Evolutionary conservation across 2,113 vertebrate species (phyloP), one percentile per base, ranked within the genome.

Genomic region (Cyprinus carpio): DNA sequence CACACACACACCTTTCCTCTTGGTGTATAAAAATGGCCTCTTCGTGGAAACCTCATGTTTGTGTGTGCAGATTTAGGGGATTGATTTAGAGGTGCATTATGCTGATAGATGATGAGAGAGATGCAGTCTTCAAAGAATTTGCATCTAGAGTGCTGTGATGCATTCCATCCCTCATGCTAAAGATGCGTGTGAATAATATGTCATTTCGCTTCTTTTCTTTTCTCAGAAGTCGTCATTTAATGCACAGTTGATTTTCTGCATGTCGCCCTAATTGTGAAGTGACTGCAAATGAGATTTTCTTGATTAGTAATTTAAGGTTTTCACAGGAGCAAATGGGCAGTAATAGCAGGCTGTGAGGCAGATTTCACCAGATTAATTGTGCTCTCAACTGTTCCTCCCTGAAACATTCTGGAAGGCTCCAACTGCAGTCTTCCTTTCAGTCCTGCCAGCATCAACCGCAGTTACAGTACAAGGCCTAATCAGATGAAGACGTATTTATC

Each of bases 21-120:
- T 64, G 54, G 75, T 85, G 89, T 85, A 78, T 90, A 89, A 91
- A 92, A 93, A 93, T 92, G 92, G 90, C 87, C 89, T 91, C 89
- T 89, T 91, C 76, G 87, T 81, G 87, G 84, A 88, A 90, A 92
- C 90, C 92, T 90, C 81, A 87, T 92, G 91, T 90, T 89, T 91
- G 87, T 69, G 88, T 91, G 90, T 92, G 90, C 90, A 82, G 91
- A 91, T 92, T 93, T 93, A 92, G 90, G 91, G 89, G 89, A n/a
- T 92, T 94, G 91, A 93, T 94, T 92, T 92, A 94, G 92, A 92
- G 91, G 89, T 89, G 91, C 92, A 93, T 94, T 94, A 94, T 91
- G 84, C 91, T 93, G 92, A 93, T 92, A 85, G 92, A 94, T 93
- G 88, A 87, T 83, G 31, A 56, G 72, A 88, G 84, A 89, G 75